Percentiles rank a stretch among this genome's conserved stretches.
Conservation (phyloP, 2,113 vertebrate genomes). For the Chinchilla lanigera region DNA sequence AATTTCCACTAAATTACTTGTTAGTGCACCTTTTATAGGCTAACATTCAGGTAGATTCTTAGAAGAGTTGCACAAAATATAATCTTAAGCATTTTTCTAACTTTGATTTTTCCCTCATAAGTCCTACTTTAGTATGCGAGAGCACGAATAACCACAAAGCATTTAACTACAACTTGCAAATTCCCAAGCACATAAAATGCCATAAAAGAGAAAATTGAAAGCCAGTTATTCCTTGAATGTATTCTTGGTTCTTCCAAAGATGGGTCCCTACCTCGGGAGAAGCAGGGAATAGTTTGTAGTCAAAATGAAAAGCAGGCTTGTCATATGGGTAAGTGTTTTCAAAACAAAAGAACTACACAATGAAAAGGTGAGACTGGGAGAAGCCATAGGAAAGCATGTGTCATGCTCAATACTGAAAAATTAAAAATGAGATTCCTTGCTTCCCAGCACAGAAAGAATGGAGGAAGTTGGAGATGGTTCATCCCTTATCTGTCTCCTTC, state of each 20-base stretch:
- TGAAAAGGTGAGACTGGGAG: background rate
- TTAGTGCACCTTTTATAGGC: conserved; percentile 19
- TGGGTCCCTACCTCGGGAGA: background rate
- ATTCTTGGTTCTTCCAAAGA: background rate
- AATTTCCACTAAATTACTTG: background rate
- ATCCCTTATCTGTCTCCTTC: background rate
- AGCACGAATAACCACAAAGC: background rate
- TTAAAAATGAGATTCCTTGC: background rate
- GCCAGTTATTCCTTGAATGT: background rate
- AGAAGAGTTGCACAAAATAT: background rate
- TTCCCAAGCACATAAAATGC: background rate
- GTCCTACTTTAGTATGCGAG: background rate
- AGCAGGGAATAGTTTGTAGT: background rate
- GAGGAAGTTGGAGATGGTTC: background rate
- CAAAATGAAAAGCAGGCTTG: background rate
- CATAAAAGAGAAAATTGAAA: background rate
- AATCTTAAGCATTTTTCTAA: conserved; percentile 3
- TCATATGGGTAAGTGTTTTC: background rate
- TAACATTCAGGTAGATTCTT: background rate
- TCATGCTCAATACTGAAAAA: background rate
- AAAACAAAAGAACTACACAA: background rate
- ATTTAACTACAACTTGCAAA: background rate
- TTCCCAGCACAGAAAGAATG: background rate
- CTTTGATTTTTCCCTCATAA: background rate
- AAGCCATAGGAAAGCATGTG: background rate